phyloP scores from a whole-genome alignment of 2,113 vertebrate species.

The Mystacornis crossleyi region DNA sequence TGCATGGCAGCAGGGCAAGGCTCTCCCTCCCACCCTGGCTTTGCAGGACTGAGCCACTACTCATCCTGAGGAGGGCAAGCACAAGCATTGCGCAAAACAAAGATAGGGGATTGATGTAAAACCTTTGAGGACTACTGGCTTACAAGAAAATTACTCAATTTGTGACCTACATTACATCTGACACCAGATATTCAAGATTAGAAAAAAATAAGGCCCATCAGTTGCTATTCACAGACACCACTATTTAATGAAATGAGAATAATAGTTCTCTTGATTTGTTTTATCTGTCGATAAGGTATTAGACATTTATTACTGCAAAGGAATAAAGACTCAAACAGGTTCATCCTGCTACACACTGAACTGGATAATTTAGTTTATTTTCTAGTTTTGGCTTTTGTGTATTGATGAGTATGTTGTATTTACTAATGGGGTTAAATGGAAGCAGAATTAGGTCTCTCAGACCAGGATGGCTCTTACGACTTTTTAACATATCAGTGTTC shows the following conservation, averaged over 20 bases:
- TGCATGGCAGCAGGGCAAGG: rapidly evolving
- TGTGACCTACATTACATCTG: neutral
- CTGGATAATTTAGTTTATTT: neutral
- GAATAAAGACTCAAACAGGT: neutral
- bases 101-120: neutral
- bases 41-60: neutral
- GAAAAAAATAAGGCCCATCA: neutral
- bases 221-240: neutral
- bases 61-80: neutral
- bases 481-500: neutral
- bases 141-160: neutral
- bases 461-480: neutral
- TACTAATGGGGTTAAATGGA: neutral
- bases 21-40: neutral
- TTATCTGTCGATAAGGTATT: neutral
- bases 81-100: neutral
- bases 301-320: neutral
- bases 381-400: neutral
- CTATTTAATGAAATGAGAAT: neutral
- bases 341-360: neutral
- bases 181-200: neutral
- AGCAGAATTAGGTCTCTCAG: neutral
- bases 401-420: neutral
- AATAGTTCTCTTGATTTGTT: neutral
- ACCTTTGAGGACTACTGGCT: neutral